Conservation (phyloP, 2,797 vertebrate species). For the Vireo griseus region DNA sequence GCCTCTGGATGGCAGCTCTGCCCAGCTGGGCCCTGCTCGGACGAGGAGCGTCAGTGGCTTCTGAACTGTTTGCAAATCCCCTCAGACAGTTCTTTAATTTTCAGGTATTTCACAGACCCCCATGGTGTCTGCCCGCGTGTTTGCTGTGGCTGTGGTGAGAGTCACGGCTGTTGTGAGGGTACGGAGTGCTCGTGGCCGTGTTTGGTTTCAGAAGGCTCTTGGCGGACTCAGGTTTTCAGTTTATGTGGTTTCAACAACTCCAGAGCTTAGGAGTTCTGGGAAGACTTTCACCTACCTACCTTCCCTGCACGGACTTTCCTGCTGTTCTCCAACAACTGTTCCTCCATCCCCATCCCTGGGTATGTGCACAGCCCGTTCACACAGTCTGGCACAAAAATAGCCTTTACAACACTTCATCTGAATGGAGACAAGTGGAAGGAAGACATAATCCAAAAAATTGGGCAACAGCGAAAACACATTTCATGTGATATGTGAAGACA, state of each 20-base stretch:
- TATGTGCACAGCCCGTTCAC: fast-evolving
- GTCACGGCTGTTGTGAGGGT: too few species aligned
- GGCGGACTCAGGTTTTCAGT: neutral
- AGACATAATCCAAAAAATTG: neutral
- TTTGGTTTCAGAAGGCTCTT: neutral
- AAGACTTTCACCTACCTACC: neutral
- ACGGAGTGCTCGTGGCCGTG: neutral
- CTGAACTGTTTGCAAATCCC: neutral
- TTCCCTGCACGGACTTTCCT: neutral
- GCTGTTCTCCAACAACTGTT: neutral
- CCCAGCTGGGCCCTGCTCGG: neutral
- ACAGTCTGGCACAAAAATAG: neutral
- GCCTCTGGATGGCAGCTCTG: neutral
- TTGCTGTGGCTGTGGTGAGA: neutral
- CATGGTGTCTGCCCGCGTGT: too few species aligned
- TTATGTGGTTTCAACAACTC: neutral
- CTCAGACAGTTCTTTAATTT: neutral
- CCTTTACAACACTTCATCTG: neutral
- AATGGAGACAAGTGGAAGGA: neutral
- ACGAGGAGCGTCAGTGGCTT: neutral
- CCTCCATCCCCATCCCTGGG: neutral
- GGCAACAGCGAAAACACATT: neutral
- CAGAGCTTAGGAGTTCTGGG: neutral
- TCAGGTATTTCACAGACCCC: neutral
- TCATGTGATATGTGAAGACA: neutral